Base-by-base conservation (phyloP, 1,140 invertebrate genomes). In the Ips nitidus region DNA sequence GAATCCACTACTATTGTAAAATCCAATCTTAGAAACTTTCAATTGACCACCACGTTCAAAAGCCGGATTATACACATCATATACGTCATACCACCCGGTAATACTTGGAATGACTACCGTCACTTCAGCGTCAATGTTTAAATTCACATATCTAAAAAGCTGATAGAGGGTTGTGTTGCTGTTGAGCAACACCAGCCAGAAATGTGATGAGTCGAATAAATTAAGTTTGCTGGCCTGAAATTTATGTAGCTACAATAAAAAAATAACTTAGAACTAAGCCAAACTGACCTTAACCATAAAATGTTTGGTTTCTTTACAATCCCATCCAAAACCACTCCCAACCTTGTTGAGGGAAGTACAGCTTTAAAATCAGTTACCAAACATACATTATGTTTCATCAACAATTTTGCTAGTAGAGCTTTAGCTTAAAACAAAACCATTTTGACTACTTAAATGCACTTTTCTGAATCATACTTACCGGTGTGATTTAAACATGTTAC, bases 21-120 rank as follows among this genome's bases (percentile, higher is more conserved):
- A 73, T 52, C 85, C 85, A 76, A 85, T 81, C 69, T 80, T 76
- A 7, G 79, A 82, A 5, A 82, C 73, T 75, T 82, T 85, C 45
- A 86, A 71, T 65, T 76, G 70, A 36, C 85, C 84, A 50, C 83
- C 82, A 66, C 85, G 83, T 52, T 78, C 79, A 68, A 80, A 81
- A 53, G 83, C 82, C 4, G 83, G 84, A 78, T 82, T 86, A 43
- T 77, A 78, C 5, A 74, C 62, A 38, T 75, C 74, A 41, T 75
- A 42, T 60, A 77, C 62, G 41, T 53, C 22, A 41, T 58, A 66
- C n/a, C 22, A 7, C 2, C 3, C 22, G 37, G 45, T 64, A 45
- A 42, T 8, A 60, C 57, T 65, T 2, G 55, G 56, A 66, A 65
- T 41, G 5, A 69, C 73, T 5, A 76, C 47, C 41, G 70, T 62